phyloP scores from a whole-genome alignment of 2,888 invertebrate species.

The Drosophila paracracens region DNA sequence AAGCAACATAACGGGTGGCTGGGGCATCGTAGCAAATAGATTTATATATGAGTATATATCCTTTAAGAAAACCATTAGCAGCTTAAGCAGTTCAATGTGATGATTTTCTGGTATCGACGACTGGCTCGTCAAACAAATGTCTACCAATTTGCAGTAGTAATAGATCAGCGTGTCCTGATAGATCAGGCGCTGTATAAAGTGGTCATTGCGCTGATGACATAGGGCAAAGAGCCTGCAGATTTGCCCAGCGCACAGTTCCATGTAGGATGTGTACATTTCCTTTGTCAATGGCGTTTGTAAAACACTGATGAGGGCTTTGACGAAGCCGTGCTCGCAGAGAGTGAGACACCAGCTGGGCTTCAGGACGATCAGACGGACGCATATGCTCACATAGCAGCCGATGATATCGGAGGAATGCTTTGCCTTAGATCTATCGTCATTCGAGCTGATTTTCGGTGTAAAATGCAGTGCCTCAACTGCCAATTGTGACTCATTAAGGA shows the following conservation, averaged over 20 bases:
- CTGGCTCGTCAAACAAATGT: constrained; percentile 27
- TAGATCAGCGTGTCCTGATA: constrained; percentile 75
- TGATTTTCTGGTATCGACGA: constrained; percentile 7
- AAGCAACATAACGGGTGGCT: constrained; percentile 37
- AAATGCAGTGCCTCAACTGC: constrained; percentile 19
- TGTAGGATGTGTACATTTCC: constrained; percentile 10
- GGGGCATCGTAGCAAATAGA: constrained; percentile 47
- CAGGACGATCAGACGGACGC: constrained; percentile 49
- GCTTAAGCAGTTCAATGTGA: constrained; percentile 56
- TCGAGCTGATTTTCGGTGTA: fast-evolving
- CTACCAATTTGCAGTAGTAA: constrained; percentile 50
- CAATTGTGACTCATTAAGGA: constrained; percentile 40
- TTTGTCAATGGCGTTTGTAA: constrained; percentile 55
- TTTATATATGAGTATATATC: constrained; percentile 65
- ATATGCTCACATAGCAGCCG: constrained; percentile 70
- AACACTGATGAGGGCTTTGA: constrained; percentile 71
- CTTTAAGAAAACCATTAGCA: constrained; percentile 73
- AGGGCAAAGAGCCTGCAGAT: constrained; percentile 80
- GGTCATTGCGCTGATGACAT: constrained; percentile 65
- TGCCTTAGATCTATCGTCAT: not conserved
- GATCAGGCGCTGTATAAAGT: constrained; percentile 70
- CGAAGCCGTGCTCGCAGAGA: constrained; percentile 69
- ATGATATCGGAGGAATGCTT: constrained; percentile 71
- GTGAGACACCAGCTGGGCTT: constrained; percentile 57
- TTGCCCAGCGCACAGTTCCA: constrained; percentile 71